Base-by-base conservation (phyloP, 2,113 vertebrate species). In the Myotis yumanensis region DNA sequence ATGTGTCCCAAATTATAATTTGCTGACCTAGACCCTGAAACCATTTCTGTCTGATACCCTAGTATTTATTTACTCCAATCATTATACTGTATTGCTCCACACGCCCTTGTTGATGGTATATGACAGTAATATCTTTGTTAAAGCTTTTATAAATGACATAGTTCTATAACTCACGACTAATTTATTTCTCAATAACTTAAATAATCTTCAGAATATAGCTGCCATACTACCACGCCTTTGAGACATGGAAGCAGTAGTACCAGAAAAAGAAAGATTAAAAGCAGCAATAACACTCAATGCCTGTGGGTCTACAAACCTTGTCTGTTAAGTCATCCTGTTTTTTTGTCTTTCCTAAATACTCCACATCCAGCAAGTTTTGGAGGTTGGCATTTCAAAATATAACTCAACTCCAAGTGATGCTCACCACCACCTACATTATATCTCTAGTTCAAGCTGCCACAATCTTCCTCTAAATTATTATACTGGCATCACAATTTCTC, bases 121-220 rank as follows among this genome's bases (percentile, higher is more conserved):
- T 57, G 75, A 82, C 1, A 71, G 23, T 11, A 62, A 59, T 23
- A 28, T 23, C 7, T 46, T 14, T 79, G 20, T 76, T 5, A 30
- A 91, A 2, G 8, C 1, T 89, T 68, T 90, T 84, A 23, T 75
- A 80, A 66, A 59, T 20, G 7, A 11, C 5, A 54, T 15, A 51
- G 30, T 81, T 15, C 32, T 76, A 14, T 40, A 95, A 90, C 12
- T 37, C 28, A 57, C 35, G 30, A 57, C 11, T 59, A 72, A 2
- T 62, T 84, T 66, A 59, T 77, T 84, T 76, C 28, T 69, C 17
- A 64, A n/a, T 80, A 54, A 84, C 32, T 94, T 69, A 77, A 77
- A 62, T 91, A 73, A 73, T 79, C 75, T 95, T 92, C 35, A 66
- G 11, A 83, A 71, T 89, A 69, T 17, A 57, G 22, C n/a, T 82